A percentile compares a stretch with the other conserved stretches of the same genome.
Conservation (phyloP, 2,888 invertebrate species). For the Mythimna impura region DNA sequence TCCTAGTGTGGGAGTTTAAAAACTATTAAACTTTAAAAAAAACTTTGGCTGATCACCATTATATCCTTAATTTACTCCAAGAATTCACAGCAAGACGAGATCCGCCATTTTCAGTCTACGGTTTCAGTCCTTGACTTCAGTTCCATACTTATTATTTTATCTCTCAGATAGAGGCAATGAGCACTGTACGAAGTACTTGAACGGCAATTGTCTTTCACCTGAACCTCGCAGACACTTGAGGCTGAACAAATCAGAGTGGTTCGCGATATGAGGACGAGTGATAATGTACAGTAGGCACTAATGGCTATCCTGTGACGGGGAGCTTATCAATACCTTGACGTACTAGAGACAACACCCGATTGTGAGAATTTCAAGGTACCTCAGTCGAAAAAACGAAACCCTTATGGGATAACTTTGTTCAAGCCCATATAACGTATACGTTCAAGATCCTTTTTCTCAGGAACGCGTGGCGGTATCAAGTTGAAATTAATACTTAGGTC, state of each 20-base stretch:
- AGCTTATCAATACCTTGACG: constrained; percentile 67
- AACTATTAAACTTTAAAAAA: no score
- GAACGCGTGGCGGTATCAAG: no score
- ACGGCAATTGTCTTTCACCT: constrained; percentile 21
- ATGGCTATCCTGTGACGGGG: constrained; percentile 64
- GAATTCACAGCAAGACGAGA: not conserved
- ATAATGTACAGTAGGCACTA: constrained; percentile 52
- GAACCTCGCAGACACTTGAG: constrained; percentile 34
- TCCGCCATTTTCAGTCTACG: not conserved
- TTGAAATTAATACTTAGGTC: no score
- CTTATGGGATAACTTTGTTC: no score
- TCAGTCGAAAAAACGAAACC: no score
- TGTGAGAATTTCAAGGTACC: constrained; percentile 21
- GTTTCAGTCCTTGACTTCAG: not conserved
- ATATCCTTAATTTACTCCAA: no score
- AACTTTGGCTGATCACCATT: no score
- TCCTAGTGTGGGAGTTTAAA: not conserved
- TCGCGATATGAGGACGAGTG: constrained; percentile 52
- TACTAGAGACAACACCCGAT: constrained; percentile 40
- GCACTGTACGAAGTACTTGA: constrained; percentile 23
- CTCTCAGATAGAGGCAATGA: constrained; percentile 1
- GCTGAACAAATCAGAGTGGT: constrained; percentile 59
- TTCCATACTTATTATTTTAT: not conserved
- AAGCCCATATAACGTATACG: no score
- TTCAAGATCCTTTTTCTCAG: no score